Base-by-base conservation (phyloP, 2,797 vertebrate species). In the Sebastolobus altivelis region DNA sequence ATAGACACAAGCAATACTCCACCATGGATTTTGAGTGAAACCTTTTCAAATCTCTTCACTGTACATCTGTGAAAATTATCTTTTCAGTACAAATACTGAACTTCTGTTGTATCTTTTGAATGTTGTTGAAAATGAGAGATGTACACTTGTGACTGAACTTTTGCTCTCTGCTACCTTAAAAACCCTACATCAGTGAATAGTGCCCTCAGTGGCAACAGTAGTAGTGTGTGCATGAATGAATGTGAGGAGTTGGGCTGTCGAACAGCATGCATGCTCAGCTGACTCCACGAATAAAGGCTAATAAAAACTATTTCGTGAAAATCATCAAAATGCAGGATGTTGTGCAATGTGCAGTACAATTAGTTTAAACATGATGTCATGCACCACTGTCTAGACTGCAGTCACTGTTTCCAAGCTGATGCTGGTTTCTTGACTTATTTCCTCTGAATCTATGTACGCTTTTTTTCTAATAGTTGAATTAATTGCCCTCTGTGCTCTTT, bases 371-470 rank as follows among this genome's bases (percentile, higher is more conserved):
- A 72, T 79, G 68, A 85, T 75, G 80, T 83, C 75, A 83, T 68
- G n/a, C 9, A 62, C 68, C 69, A 73, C 76, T 25, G 85, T 87
- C 80, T 87, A 84, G 82, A 88, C 78, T 25, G 33, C 11, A 67
- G 71, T 80, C 31, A 75, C 54, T 73, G 22, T 54, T 72, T 80
- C 69, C 33, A 72, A 68, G 52, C 79, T 72, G 61, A 72, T 65
- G 54, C 52, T 62, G 49, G 16, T 61, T 77, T 71, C 65, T 65
- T 58, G 60, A 55, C 22, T 49, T 56, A n/a, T 63, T 52, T 75
- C 43, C 49, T 74, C 3, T 16, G 6, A 33, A 20, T 33, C 14
- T 75, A 29, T 43, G 20, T 49, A 37, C 9, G 1, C 33, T 58
- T 59, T 22, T 59, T 49, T 66, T 40, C 59, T 52, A 20, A 33